Evolutionary conservation across 2,888 invertebrate species (phyloP), one percentile per base, ranked within the genome.

Genomic region (Lochmaea crataegi): DNA sequence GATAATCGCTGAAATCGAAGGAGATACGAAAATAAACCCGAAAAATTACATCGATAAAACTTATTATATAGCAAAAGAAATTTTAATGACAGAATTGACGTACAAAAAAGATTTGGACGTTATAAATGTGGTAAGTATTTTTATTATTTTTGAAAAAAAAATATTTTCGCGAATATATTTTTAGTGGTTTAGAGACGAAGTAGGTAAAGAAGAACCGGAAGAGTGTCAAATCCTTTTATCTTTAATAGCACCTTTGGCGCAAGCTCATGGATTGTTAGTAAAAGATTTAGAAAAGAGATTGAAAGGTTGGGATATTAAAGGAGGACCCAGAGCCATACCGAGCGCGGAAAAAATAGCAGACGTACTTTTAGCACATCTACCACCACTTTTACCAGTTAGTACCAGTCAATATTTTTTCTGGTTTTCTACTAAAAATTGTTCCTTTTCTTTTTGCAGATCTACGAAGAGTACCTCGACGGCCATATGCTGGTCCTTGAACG

Each of bases 101-200:
- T 98, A 97, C 86, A 96, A 96, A 84, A 94, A 96, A 83, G 98
- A 98, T 85, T 88, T 98, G 80, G 97, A 97, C 85, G 94, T 98
- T 57, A 91, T 98, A 75, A 95, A 95, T 85, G 91, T 94, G 84
- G 96, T 96, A 85, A 90, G 93, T 89, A 38, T 38, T 38, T 38
- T 38, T 9, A 38, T 32, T 32, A 22, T 22, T 22, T 1, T 2
- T 22, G 22, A 22, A 22, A 22, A 22, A 22, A n/a, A n/a, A n/a
- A n/a, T n/a, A n/a, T n/a, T 22, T 57, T n/a, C 16, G 12, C 53
- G n/a, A 58, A 16, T 71, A 71, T 76, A 63, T 78, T 86, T 87
- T 18, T 85, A 94, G 93, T 93, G 93, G 90, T 93, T 94, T 81
- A 89, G 93, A 65, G 93, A 94, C 81, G 92, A 94, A 83, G 86